Evolutionary conservation across 2,797 vertebrate genomes (phyloP), one percentile per base, ranked within the genome.

Genomic region (Pangasius sanitwongsei): DNA sequence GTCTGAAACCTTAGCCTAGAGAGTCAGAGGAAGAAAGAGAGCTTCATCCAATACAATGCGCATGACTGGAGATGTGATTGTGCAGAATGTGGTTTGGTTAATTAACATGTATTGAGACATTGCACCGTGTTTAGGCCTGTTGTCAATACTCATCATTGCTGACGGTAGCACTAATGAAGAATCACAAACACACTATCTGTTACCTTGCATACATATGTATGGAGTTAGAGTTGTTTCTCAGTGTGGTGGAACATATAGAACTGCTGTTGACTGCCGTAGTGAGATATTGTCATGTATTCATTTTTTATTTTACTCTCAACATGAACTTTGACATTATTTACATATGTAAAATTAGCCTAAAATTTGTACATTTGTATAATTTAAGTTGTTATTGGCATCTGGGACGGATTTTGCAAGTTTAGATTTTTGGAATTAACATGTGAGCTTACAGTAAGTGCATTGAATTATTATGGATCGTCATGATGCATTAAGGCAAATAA

Each of bases 1-100:
- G 28, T 93, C 91, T 91, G 80, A 84, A 90, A 75, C 28, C 91
- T 92, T 93, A 94, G 92, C 91, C 92, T 92, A 83, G 92, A 92
- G 91, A 90, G 89, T 92, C 92, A 92, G 91, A 86, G 92, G 93
- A 89, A 91, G 94, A 95, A 69, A 53, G 94, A 94, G 37, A 92
- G 94, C 95, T 95, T 94, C 94, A 91, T 95, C 93, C 93, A 94
- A 95, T 93, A 94, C 95, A 93, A 92, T 94, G 94, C 92, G 87
- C 93, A 89, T 92, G 89, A 78, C 90, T 93, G 90, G 90, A 94
- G 92, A 93, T 94, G 93, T 94, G 94, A 95, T 95, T 94, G 93
- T 92, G 93, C 91, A 91, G 93, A 91, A 94, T 94, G 93, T 94
- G 93, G 93, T 94, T 95, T 94, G 94, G 94, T 95, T 96, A 96